Evolutionary conservation across 2,797 vertebrate species (phyloP).

Genomic region (Mycteria americana): DNA sequence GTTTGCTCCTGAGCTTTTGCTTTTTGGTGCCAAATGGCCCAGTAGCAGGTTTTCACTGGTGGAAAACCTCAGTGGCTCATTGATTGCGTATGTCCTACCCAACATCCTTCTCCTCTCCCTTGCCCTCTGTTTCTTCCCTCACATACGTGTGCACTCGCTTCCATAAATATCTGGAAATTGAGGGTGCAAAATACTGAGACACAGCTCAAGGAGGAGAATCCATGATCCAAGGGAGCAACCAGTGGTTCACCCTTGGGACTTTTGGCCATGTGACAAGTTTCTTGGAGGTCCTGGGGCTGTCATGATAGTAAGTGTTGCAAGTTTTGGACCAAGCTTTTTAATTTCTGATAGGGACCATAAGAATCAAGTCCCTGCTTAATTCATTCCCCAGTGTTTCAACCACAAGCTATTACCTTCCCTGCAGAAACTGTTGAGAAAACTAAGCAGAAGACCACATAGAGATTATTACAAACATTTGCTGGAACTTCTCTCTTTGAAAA

Average conservation of each 20-base stretch:
- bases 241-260: background rate
- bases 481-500: background rate
- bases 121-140: background rate
- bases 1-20: background rate
- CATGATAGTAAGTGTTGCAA: background rate
- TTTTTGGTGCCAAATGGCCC: background rate
- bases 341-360: background rate
- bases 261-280: background rate
- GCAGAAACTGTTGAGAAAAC: background rate
- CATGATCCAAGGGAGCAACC: background rate
- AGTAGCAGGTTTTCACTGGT: background rate
- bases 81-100: background rate
- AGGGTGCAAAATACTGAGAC: background rate
- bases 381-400: background rate
- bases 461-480: background rate
- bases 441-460: background rate
- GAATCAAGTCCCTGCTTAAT: background rate
- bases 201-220: background rate
- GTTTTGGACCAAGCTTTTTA: background rate
- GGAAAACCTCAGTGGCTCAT: background rate
- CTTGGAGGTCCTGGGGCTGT: background rate
- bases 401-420: background rate
- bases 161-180: background rate
- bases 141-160: fast-evolving
- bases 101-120: background rate